A percentile compares a stretch with the other conserved stretches of the same genome.
Evolutionary conservation across 1,140 invertebrate species (phyloP).

Genomic region (Zaprionus camerounensis): DNA sequence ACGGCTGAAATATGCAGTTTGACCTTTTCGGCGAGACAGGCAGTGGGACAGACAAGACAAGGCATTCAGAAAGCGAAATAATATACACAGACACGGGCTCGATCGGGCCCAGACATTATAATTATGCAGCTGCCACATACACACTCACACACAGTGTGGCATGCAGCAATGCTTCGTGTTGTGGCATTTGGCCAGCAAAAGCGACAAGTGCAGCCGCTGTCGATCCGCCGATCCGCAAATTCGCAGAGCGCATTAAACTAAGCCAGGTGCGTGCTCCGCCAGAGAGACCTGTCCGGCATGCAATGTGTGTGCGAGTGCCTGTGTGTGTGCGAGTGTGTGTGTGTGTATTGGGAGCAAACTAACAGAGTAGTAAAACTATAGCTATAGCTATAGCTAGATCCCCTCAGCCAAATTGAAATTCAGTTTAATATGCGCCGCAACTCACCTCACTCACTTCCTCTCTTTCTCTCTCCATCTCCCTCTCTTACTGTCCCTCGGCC

Average conservation of each 20-base stretch:
- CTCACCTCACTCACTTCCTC: constrained; percentile 31
- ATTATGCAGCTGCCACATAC: constrained; percentile 80
- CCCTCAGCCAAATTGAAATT: constrained; percentile 65
- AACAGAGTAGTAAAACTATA: constrained; percentile 13
- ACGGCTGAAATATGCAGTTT: constrained; percentile 46
- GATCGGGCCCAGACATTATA: constrained; percentile 73
- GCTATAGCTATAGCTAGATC: constrained; percentile 1
- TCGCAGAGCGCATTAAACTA: constrained; percentile 68
- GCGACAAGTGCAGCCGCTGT: constrained; percentile 75
- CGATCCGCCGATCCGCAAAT: constrained; percentile 56
- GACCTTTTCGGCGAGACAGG: constrained; percentile 51
- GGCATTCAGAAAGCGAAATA: constrained; percentile 36
- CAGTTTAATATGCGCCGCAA: constrained; percentile 70
- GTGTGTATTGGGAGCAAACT: constrained; percentile 9
- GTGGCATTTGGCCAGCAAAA: constrained; percentile 66
- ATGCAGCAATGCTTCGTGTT: constrained; percentile 33
- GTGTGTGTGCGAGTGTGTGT: not conserved
- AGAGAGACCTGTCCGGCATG: constrained; percentile 24
- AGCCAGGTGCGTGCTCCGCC: constrained; percentile 71
- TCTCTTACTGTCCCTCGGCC: constrained; percentile 15
- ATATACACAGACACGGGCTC: constrained; percentile 41
- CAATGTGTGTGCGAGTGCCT: not conserved
- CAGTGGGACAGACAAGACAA: constrained; percentile 27
- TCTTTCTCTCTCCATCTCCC: not conserved
- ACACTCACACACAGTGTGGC: constrained; percentile 12